phyloP scores from a whole-genome alignment of 2,113 vertebrate genomes.

The Pyxicephalus adspersus region DNA sequence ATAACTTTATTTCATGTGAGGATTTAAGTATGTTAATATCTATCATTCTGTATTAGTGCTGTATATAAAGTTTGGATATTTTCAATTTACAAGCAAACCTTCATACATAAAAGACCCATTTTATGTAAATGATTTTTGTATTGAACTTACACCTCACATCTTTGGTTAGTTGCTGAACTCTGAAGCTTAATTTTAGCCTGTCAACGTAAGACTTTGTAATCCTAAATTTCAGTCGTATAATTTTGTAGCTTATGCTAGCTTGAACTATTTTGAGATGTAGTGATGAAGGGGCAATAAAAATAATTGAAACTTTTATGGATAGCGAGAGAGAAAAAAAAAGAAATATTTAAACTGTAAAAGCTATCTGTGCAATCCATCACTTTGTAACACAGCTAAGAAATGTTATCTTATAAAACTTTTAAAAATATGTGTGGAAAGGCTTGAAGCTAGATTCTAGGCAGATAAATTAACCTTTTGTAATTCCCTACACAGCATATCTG shows the following conservation, averaged over 20 bases:
- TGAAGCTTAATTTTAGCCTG: constrained; percentile 52
- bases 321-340: constrained; percentile 60
- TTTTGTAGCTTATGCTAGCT: constrained; percentile 43
- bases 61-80: constrained; percentile 15
- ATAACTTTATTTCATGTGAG: constrained; percentile 21
- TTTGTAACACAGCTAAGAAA: constrained; percentile 53
- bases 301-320: constrained; percentile 65
- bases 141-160: constrained; percentile 38
- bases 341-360: constrained; percentile 57
- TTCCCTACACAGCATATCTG: no score
- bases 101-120: constrained; percentile 24
- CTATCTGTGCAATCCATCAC: constrained; percentile 58
- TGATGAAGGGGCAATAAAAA: constrained; percentile 64
- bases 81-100: constrained; percentile 27
- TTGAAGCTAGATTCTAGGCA: neutral
- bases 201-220: constrained; percentile 47
- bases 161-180: constrained; percentile 34
- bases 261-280: constrained; percentile 61
- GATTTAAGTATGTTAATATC: constrained; percentile 36
- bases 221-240: constrained; percentile 62
- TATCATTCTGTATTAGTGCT: constrained; percentile 33
- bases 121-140: constrained; percentile 28
- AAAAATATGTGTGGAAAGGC: constrained; percentile 12
- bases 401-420: constrained; percentile 18
- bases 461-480: no score